Evolutionary conservation across 2,888 invertebrate genomes (phyloP).

Genomic region (Euclidia mi): DNA sequence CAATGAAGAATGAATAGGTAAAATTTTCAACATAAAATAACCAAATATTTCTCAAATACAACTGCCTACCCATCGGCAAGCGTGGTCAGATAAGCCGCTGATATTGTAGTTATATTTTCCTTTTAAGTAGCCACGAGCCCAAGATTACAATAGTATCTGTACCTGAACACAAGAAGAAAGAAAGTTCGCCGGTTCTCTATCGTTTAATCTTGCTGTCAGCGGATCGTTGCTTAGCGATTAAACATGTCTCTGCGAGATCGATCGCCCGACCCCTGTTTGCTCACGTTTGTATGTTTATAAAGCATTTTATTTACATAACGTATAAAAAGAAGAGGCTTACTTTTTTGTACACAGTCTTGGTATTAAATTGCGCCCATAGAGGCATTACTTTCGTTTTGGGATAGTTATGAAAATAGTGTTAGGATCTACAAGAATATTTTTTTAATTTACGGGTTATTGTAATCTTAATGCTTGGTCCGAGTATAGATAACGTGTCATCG

Average conservation of each 20-base stretch:
- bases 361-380: no score
- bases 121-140: constrained; percentile 21
- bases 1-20: no score
- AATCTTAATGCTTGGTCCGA: no score
- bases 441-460: no score
- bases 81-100: constrained; percentile 1
- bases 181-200: constrained; percentile 64
- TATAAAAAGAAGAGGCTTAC: no score
- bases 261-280: constrained; percentile 58
- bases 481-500: no score
- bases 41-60: background rate
- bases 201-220: constrained; percentile 70
- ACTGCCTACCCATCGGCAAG: background rate
- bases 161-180: constrained; percentile 46
- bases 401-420: no score
- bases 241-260: constrained; percentile 71
- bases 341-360: no score
- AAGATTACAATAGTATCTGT: constrained; percentile 45
- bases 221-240: constrained; percentile 73
- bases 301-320: no score
- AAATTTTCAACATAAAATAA: no score
- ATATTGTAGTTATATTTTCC: constrained; percentile 10
- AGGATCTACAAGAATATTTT: no score
- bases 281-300: background rate
- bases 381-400: no score